Base-by-base conservation (phyloP, 2,888 invertebrate genomes). In the Drosophila cognata region DNA sequence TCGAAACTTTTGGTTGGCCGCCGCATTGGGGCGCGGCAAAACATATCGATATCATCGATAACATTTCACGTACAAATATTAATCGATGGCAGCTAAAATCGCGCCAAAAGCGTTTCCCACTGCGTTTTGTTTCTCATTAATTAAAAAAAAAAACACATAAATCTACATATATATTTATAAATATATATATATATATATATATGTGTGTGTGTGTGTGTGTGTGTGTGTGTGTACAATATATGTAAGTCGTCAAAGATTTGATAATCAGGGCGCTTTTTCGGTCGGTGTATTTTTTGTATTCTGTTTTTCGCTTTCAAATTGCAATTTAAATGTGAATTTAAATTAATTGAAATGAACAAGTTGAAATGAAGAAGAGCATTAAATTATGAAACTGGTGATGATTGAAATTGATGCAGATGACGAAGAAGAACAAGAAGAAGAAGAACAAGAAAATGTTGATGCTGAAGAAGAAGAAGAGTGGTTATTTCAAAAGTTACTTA, bases 1-100 rank as follows among this genome's bases (percentile, higher is more conserved):
- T 92, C 91, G 91, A 91, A 92, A 91, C 91, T 89, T 88, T 92
- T 89, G 91, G 91, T 86, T 74, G 82, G 79, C 74, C 73, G 79
- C 75, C 70, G 57, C 28, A 52, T 53, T 46, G 41, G 60, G 55
- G 43, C 16, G 51, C 69, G 65, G 50, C 65, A 38, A 58, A 53
- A 66, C n/a, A 57, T 68, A 70, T 70, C 77, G 77, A 71, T 72
- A 63, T 11, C 36, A 66, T 60, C 73, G 72, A 71, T 72, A 72
- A 55, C 65, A 71, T 28, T 58, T 25, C 8, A 50, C 55, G 62
- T 51, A 38, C 18, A 35, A 43, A 50, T 51, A 57, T 56, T 51
- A 38, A 84, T 84, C 82, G 83, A 82, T 84, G 72, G 61, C 69
- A 74, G 66, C 59, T 51, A 71, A 66, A 71, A 71, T 62, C 71